A percentile compares a stretch with the other conserved stretches of the same genome.
Conservation (phyloP, 2,888 invertebrate species). For the Epsilonema sp. region DNA sequence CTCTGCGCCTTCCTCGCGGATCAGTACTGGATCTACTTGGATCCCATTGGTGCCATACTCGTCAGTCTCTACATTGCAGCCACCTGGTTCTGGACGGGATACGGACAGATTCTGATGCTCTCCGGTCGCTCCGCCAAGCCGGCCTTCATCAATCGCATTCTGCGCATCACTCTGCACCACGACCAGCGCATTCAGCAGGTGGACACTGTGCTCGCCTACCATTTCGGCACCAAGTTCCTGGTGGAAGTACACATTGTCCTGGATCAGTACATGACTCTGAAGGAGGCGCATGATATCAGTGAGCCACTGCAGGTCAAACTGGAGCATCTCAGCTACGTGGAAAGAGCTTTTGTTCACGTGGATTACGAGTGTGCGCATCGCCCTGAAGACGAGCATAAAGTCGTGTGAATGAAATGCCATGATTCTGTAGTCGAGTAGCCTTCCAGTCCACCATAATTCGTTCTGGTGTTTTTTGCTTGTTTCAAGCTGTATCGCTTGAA, state of each 20-base stretch:
- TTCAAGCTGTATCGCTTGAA: no score
- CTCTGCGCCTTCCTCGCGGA: constrained; percentile 31
- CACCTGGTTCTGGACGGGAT: constrained; percentile 33
- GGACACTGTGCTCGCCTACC: constrained; percentile 37
- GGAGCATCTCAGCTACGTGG: constrained; percentile 33
- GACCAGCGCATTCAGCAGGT: constrained; percentile 23
- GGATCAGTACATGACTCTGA: constrained; percentile 31
- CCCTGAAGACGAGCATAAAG: constrained; percentile 34
- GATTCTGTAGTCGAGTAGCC: no score
- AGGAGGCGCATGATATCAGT: constrained; percentile 35
- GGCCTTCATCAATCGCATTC: constrained; percentile 28
- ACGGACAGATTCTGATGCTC: constrained; percentile 25
- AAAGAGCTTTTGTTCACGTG: constrained; percentile 37
- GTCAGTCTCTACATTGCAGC: constrained; percentile 34
- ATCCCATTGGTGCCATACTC: constrained; percentile 35
- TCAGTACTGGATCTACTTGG: constrained; percentile 29
- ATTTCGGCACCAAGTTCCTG: constrained; percentile 34
- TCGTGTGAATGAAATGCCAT: constrained; percentile 21
- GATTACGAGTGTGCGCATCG: constrained; percentile 35
- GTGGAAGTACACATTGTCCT: constrained; percentile 35
- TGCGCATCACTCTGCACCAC: constrained; percentile 27
- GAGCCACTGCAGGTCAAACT: constrained; percentile 35
- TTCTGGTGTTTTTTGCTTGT: no score
- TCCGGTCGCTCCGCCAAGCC: constrained; percentile 23
- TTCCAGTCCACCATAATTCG: no score